These are phyloP conservation scores for Dysmachus trigonus DNA, from an alignment of 2,888 invertebrate genomes.

Conservation along the genomic window DNA sequence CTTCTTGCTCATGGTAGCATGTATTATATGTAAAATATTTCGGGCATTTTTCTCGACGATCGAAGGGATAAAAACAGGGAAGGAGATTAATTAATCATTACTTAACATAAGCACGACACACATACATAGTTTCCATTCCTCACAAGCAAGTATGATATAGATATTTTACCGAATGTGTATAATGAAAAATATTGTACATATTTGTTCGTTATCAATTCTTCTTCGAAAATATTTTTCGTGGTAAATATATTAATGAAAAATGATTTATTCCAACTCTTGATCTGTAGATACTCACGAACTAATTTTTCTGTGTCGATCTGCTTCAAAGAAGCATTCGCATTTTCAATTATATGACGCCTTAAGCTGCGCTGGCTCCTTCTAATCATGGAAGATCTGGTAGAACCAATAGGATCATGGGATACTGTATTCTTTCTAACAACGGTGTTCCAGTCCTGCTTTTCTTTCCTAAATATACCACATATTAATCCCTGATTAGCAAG, in stretches of 20 bases:
- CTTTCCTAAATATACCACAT: constrained; percentile 52
- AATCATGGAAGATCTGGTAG: constrained; percentile 73
- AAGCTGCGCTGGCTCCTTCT: constrained; percentile 76
- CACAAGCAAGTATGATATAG: too few relatives aligned
- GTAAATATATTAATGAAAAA: neutral
- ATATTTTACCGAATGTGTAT: too few relatives aligned
- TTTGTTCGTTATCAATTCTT: too few relatives aligned
- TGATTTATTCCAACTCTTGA: neutral
- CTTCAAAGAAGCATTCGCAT: constrained; percentile 69
- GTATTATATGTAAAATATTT: too few relatives aligned
- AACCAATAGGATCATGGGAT: constrained; percentile 80
- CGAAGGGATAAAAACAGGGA: too few relatives aligned
- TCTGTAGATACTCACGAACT: constrained; percentile 67
- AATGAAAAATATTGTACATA: too few relatives aligned
- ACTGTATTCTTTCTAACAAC: constrained; percentile 77
- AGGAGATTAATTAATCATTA: too few relatives aligned
- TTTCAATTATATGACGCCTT: constrained; percentile 74
- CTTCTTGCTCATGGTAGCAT: too few relatives aligned
- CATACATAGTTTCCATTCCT: too few relatives aligned
- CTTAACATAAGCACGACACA: too few relatives aligned
- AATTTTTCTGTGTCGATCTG: constrained; percentile 79
- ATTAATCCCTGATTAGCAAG: neutral
- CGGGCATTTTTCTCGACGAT: too few relatives aligned
- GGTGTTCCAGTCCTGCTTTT: constrained; percentile 83
- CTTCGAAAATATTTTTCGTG: too few relatives aligned